Evolutionary conservation across 2,888 invertebrate genomes (phyloP), one percentile per base, ranked within the genome.

Genomic region (Fragum whitleyi): DNA sequence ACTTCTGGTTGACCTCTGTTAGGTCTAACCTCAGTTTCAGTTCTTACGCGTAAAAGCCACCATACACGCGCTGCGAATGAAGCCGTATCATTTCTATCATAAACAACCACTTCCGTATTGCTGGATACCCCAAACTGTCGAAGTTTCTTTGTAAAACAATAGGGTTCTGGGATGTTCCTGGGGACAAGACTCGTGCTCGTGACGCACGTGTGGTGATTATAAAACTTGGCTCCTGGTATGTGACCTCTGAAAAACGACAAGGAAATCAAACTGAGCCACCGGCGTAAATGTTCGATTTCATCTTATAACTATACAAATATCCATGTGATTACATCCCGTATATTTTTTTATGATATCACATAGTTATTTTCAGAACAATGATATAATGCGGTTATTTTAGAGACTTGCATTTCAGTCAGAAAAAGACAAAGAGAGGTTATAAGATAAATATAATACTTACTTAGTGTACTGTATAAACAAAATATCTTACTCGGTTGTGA

Each of bases 31-130:
- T n/a, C n/a, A n/a, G n/a, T n/a, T n/a, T n/a, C n/a, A n/a, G n/a
- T 36, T 19, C 73, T 21, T 65, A 73, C 73, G 65, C 73, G 61
- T 61, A 73, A 65, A n/a, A 73, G 16, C 73, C 73, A 73, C 73
- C 73, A 73, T 16, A 62, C 62, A 36, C 73, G 61, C 5, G 73
- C 62, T 1, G 73, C 65, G 9, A 29, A 61, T 14, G 61, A 42
- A 9, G 73, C 26, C n/a, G 65, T 53, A n/a, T 23, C 29, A 3
- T 47, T 21, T n/a, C 47, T 32, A 28, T 73, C 73, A 53, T 73
- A 73, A 19, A 73, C 62, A 42, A 73, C 53, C 16, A 73, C 47
- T 16, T 73, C 65, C 23, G 73, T 62, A 19, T 47, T 2, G 9
- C 19, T 39, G 14, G 61, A 42, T 42, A 73, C 47, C 19, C 73